Evolutionary conservation across 1,140 invertebrate genomes (phyloP).

Genomic region (Diachasmimorpha longicaudata): DNA sequence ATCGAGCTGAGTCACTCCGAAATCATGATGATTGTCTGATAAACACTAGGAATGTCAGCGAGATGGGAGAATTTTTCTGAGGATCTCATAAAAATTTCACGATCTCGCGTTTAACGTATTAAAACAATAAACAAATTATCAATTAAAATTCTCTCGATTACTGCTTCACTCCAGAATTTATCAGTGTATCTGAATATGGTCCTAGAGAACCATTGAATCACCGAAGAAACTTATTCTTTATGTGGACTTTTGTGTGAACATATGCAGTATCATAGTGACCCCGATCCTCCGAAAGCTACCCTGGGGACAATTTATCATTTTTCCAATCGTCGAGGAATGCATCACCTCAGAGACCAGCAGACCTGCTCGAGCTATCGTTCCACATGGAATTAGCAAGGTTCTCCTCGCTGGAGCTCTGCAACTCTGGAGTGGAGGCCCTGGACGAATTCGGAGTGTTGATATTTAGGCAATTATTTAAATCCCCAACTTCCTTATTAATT

Average conservation of each 20-base stretch:
- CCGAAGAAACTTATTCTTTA: neutral
- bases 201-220: neutral
- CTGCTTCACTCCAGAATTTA: no score
- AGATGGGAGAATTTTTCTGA: no score
- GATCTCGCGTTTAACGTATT: no score
- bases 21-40: no score
- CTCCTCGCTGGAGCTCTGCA: slow-evolving; percentile 23
- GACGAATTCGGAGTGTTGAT: slow-evolving; percentile 42
- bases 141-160: no score
- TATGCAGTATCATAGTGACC: neutral
- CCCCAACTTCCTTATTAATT: slow-evolving; percentile 24
- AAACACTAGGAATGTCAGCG: no score
- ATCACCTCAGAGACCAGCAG: neutral
- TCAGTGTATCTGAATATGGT: neutral
- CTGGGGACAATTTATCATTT: neutral
- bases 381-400: slow-evolving; percentile 13
- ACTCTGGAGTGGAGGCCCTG: slow-evolving; percentile 40
- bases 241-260: neutral
- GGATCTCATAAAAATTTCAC: no score
- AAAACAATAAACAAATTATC: no score
- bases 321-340: no score
- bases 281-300: no score
- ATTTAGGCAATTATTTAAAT: slow-evolving; percentile 29
- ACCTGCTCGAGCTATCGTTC: slow-evolving; percentile 14
- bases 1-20: no score